Conservation (phyloP, 1,140 invertebrate genomes). For the Pseudomyrmex concolor region DNA sequence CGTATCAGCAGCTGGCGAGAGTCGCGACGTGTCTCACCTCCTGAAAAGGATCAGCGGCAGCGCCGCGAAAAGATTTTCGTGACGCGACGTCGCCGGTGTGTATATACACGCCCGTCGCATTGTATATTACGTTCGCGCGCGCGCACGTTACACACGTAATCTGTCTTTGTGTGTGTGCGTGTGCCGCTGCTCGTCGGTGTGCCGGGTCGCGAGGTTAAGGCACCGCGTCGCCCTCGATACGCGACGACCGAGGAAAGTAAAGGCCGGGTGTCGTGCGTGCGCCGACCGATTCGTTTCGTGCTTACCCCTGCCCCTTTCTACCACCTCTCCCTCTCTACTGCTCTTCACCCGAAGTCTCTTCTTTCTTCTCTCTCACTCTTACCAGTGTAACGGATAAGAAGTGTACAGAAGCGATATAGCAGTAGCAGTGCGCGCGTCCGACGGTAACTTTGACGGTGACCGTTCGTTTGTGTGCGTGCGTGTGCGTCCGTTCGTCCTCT, state of each 20-base stretch:
- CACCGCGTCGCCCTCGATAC: conserved; percentile 66
- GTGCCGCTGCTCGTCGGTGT: conserved; percentile 20
- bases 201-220: conserved; percentile 69
- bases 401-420: conserved; percentile 48
- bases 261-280: conserved; percentile 69
- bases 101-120: neutral
- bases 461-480: conserved; percentile 19
- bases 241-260: conserved; percentile 66
- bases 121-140: too few relatives aligned
- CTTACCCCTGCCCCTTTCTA: neutral
- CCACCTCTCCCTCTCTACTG: neutral
- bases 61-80: conserved; percentile 5
- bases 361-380: neutral
- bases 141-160: neutral
- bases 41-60: conserved; percentile 18
- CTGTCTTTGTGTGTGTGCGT: neutral
- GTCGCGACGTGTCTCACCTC: neutral
- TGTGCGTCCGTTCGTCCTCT: neutral
- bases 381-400: conserved; percentile 55
- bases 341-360: neutral
- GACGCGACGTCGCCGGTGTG: conserved; percentile 40
- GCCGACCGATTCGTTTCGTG: conserved; percentile 61
- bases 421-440: conserved; percentile 53
- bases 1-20: conserved; percentile 26
- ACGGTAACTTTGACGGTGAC: conserved; percentile 47